Conservation (phyloP, 64 coral and sea anemone genomes). For the Dendronephthya gigantea region DNA sequence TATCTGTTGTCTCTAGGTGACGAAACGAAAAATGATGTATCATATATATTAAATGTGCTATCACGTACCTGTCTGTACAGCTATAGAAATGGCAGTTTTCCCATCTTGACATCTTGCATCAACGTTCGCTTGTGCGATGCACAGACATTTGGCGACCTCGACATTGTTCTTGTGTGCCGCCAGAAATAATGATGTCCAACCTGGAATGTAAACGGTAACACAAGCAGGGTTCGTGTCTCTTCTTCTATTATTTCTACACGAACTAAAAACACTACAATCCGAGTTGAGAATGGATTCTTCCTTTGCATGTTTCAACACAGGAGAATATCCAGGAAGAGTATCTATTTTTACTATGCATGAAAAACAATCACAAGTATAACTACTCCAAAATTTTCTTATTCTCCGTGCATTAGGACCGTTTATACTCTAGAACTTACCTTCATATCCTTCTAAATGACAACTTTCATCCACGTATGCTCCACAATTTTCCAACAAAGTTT, state of each 20-base stretch:
- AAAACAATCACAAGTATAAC: not conserved
- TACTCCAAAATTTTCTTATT: not conserved
- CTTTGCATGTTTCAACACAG: too few relatives aligned
- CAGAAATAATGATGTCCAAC: constrained; percentile 2
- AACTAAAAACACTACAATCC: too few relatives aligned
- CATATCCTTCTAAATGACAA: not conserved
- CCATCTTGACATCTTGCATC: not conserved
- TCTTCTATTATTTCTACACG: too few relatives aligned
- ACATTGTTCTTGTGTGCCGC: constrained; percentile 9
- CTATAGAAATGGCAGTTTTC: not conserved
- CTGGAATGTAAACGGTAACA: not conserved
- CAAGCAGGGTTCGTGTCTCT: too few relatives aligned
- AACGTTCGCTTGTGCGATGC: not conserved
- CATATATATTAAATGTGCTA: too few relatives aligned
- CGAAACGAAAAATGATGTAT: too few relatives aligned
- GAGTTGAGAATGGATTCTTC: too few relatives aligned
- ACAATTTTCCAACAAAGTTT: not conserved
- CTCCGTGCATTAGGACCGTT: not conserved
- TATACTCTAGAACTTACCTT: not conserved
- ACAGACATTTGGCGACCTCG: not conserved
- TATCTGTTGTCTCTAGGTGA: too few relatives aligned
- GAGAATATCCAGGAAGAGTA: too few relatives aligned
- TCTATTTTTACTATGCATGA: too few relatives aligned
- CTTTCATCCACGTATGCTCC: not conserved
- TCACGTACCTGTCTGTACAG: not conserved